Base-by-base conservation (phyloP, 2,113 vertebrate genomes). In the Podarcis cretensis region DNA sequence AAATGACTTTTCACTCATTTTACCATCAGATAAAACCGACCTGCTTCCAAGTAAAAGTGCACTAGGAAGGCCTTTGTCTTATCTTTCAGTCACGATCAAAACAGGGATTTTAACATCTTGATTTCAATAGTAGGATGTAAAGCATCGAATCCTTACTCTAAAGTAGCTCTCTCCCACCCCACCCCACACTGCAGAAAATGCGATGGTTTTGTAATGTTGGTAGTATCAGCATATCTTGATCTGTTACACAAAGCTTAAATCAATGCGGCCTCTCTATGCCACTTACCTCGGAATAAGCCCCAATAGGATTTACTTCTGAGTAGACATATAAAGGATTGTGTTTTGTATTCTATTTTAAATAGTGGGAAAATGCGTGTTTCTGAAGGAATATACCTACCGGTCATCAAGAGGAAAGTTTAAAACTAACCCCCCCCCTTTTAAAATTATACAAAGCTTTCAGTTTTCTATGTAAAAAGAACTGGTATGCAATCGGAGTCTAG, bases 1-100 rank as follows among this genome's bases (percentile, higher is more conserved):
- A 57, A 59, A 59, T 20, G 16, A 32, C 48, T 9, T 30, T 81
- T 35, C n/a, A 18, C 75, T 43, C 37, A 77, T 43, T 43, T 43
- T 16, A 20, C 35, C 74, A 8, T 6, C 30, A 74, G 35, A 75
- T 37, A 18, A 43, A 43, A 3, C 21, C 91, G 94, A 95, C 92
- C 94, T 93, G 94, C 90, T 92, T 32, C 78, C 54, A 23, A 18
- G 32, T 4, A 30, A 16, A 6, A 59, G 6, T 8, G 78, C 16
- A 0, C 48, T 57, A 57, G 6, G 18, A 32, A 18, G 48, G 7
- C 30, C 6, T 14, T 8, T 59, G 59, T 63, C 3, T 63, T 57
- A n/a, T 16, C 27, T 54, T 57, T 30, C 27, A 35, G 5, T 35
- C n/a, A 21, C 54, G n/a, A 66, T n/a, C 66, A n/a, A 83, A 83